A percentile compares a stretch with the other conserved stretches of the same genome.
Evolutionary conservation across 2,113 vertebrate genomes (phyloP).

Genomic region (Pangasianodon gigas): DNA sequence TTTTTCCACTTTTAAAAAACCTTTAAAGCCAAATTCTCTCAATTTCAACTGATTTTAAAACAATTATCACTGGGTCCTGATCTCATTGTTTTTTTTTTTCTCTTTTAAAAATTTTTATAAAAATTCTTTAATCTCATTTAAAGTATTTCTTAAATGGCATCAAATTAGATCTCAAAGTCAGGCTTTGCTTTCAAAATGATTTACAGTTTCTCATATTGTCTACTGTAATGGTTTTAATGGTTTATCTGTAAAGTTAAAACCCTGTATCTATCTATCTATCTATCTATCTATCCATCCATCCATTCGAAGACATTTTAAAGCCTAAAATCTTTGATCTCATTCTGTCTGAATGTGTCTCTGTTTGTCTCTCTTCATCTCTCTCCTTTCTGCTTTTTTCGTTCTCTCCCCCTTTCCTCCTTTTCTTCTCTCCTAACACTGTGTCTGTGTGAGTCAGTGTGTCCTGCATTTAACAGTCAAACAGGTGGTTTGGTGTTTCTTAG

Average conservation of each 20-base stretch:
- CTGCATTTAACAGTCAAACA: slow-evolving; percentile 6
- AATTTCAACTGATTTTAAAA: too few species aligned
- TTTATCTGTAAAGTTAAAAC: background rate
- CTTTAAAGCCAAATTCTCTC: too few species aligned
- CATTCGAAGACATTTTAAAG: background rate
- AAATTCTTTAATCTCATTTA: background rate
- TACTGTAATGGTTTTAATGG: background rate
- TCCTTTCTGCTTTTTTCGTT: background rate
- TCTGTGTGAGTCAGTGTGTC: background rate
- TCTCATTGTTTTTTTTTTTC: too few species aligned
- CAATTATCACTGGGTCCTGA: too few species aligned
- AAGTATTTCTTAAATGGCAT: background rate
- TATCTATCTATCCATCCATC: background rate
- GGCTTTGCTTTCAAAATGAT: background rate
- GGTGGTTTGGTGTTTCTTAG: slow-evolving; percentile 7
- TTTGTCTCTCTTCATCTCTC: background rate
- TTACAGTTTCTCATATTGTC: background rate
- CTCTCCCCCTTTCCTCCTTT: background rate
- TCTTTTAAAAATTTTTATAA: too few species aligned
- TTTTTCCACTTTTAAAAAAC: too few species aligned
- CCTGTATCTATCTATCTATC: background rate
- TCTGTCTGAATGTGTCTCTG: background rate
- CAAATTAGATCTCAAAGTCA: background rate
- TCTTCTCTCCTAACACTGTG: too few species aligned
- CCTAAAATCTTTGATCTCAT: background rate